Base-by-base conservation (phyloP, 2,888 invertebrate genomes). In the Drosophila neoperkinsi region DNA sequence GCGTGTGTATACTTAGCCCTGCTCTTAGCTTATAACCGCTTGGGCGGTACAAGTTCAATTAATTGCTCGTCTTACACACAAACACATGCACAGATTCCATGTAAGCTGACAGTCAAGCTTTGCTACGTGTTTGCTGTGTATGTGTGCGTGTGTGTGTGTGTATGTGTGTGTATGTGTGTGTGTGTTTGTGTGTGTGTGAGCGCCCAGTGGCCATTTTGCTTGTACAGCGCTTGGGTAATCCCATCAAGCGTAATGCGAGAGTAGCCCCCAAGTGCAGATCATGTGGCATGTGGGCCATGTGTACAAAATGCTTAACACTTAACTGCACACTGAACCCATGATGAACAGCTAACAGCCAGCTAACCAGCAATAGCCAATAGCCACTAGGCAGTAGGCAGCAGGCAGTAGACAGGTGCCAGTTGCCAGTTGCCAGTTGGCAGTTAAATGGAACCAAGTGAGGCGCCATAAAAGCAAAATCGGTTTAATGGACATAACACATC, bases 281-380 rank as follows among this genome's bases (percentile, higher is more conserved):
- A 46, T 46, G 38, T 33, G 52, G 58, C 33, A 43, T 25, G 30
- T 28, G 46, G 36, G 18, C 28, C 25, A 28, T 67, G 64, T 53
- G 57, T 74, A 57, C 60, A 66, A 77, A 82, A 83, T 77, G 73
- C 81, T 82, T 82, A 81, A 86, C 82, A 85, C 86, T 83, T 63
- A 81, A 74, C 70, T 71, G 78, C 60, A 51, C 81, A 83, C 74
- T 66, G 55, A 65, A 67, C 77, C 65, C 66, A 25, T 36, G 69
- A 62, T 56, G 58, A 75, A 18, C 53, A 52, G 71, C 25, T 65
- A 51, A n/a, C 30, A 43, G 31, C 13, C 33, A 21, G 46, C 21
- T 46, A 13, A 16, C 21, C 46, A 46, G 46, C 28, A 46, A 9
- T 46, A 46, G 46, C 41, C 41, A 41, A n/a, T n/a, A 41, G n/a